phyloP scores from a whole-genome alignment of 1,140 invertebrate genomes.

The Steinernema khuongi region DNA sequence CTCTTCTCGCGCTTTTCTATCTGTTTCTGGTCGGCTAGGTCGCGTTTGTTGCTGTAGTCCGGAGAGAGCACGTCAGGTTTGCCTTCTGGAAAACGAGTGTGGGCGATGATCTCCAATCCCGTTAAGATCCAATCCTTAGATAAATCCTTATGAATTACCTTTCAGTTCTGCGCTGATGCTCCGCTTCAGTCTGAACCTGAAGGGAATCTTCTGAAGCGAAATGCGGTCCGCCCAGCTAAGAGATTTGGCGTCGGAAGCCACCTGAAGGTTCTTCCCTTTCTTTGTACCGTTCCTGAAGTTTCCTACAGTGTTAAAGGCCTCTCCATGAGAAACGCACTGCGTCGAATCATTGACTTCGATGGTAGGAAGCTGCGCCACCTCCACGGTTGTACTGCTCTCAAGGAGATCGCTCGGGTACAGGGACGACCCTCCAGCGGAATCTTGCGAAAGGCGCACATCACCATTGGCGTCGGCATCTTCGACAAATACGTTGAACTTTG shows the following conservation, averaged over 20 bases:
- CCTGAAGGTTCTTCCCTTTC: neutral
- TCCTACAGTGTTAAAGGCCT: neutral
- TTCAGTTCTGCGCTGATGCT: conserved; percentile 6
- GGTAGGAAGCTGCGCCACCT: too few relatives aligned
- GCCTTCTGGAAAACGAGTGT: neutral
- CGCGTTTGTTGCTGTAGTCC: conserved; percentile 32
- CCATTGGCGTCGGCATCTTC: neutral
- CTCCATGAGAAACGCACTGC: neutral
- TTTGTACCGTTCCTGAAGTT: neutral
- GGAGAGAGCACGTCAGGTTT: conserved; percentile 25
- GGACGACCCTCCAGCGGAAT: neutral
- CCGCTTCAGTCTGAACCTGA: conserved; percentile 16
- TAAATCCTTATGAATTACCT: too few relatives aligned
- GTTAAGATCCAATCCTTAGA: too few relatives aligned
- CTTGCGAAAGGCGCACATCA: neutral
- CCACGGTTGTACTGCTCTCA: too few relatives aligned
- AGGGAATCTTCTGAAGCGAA: conserved; percentile 5
- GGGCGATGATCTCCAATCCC: neutral
- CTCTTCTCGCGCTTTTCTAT: conserved; percentile 27
- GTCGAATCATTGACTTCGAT: too few relatives aligned
- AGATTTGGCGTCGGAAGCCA: conserved; percentile 11
- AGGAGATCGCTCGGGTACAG: too few relatives aligned
- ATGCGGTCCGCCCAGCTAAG: neutral
- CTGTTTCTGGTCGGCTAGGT: conserved; percentile 26
- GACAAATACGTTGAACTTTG: conserved; percentile 6